Evolutionary conservation across 2,888 invertebrate genomes (phyloP).

Genomic region (Trisateles emortualis): DNA sequence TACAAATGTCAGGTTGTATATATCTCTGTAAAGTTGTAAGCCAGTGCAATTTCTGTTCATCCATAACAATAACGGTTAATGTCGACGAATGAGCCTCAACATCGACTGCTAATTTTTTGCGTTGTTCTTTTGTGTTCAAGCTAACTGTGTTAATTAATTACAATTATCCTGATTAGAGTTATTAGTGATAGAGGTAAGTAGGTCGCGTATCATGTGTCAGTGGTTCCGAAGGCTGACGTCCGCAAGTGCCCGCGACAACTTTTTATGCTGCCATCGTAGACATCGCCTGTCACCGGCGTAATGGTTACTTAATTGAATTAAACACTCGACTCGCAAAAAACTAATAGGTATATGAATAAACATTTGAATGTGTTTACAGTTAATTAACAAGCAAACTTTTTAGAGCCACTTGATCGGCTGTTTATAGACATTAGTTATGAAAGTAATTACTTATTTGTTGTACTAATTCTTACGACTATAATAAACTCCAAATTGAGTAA

Average conservation of each 20-base stretch:
- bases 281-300: constrained; percentile 69
- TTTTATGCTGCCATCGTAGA: constrained; percentile 70
- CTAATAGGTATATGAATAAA: constrained; percentile 41
- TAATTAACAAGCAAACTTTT: constrained; percentile 27
- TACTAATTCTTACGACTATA: no score
- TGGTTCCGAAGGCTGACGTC: constrained; percentile 47
- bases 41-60: constrained; percentile 58
- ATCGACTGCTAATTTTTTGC: constrained; percentile 54
- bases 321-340: constrained; percentile 52
- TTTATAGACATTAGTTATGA: not conserved
- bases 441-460: not conserved
- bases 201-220: constrained; percentile 65
- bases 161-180: constrained; percentile 74
- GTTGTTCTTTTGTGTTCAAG: constrained; percentile 62
- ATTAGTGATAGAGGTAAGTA: constrained; percentile 68
- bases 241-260: constrained; percentile 56
- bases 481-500: no score
- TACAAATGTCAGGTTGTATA: constrained; percentile 49
- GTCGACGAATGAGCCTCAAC: constrained; percentile 45
- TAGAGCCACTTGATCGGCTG: not conserved
- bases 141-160: constrained; percentile 79
- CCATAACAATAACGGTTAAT: constrained; percentile 63
- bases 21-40: constrained; percentile 44
- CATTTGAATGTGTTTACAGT: constrained; percentile 31
- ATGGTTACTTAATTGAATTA: constrained; percentile 77